Evolutionary conservation across 2,888 invertebrate genomes (phyloP), one percentile per base, ranked within the genome.

Genomic region (Ophion ellenae): DNA sequence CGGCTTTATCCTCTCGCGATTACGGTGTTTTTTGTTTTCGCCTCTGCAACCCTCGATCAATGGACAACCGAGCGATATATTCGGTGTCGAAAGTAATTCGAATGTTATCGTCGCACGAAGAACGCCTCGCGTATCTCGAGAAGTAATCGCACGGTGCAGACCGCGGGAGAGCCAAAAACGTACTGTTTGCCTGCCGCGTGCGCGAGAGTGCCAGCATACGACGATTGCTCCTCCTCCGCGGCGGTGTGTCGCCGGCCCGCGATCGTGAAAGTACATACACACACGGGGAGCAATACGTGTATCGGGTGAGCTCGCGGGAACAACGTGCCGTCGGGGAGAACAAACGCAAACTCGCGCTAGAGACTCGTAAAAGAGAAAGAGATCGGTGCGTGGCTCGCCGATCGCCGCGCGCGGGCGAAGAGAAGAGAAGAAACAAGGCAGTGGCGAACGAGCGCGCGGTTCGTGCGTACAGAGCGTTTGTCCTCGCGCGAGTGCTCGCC

Each of bases 211-310:
- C 66, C 70, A 47, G 76, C 78, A 36, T 75, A n/a, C n/a, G n/a
- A 81, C 75, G 71, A 71, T 45, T 45, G 59, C 82, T 67, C 61
- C 79, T 76, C 66, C 83, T 69, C 71, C 32, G 2, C 28, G 40
- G 45, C 40, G 17, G 28, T 71, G 67, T 11, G 28, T 32, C 66
- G 32, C 74, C 61, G 57, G 53, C 63, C 75, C 83, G 70, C 75
- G 66, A 83, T 81, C 86, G 86, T 86, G 86, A 86, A 86, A 86
- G 86, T 86, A 66, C 63, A 79, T 64, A 64, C n/a, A 67, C 36
- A 70, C 64, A 66, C 81, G 73, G 64, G 67, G 73, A 76, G 77
- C 81, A 84, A 84, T 71, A 57, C 57, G 45, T 71, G 45, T 71
- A 66, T 70, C 47, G 47, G 17, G 36, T 2, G 36, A 28, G 47